Percentiles rank a stretch among this genome's conserved stretches.
Evolutionary conservation across 2,797 vertebrate species (phyloP).

Genomic region (Miichthys miiuy): DNA sequence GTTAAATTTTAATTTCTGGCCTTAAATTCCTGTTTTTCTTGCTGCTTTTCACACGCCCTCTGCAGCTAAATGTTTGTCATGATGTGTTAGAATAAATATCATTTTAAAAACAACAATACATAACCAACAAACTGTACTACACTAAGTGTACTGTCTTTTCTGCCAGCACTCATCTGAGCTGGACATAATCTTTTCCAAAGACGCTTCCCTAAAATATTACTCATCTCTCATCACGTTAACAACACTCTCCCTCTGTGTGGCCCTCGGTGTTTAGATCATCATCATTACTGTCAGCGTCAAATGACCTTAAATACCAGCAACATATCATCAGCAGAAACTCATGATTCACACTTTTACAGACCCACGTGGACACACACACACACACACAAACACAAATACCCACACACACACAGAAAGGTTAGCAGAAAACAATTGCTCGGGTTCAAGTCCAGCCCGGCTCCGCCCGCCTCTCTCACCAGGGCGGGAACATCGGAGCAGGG

Average conservation of each 20-base stretch:
- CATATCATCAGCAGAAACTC: conserved; percentile 51
- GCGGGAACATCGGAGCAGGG: conserved; percentile 71
- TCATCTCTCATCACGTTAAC: conserved; percentile 28
- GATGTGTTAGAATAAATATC: neutral
- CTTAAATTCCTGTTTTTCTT: neutral
- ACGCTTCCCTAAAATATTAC: conserved; percentile 26
- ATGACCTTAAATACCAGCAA: conserved; percentile 47
- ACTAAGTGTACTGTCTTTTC: neutral
- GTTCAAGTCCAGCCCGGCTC: conserved; percentile 68
- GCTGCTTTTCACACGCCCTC: neutral
- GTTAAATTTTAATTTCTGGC: neutral
- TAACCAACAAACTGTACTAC: neutral
- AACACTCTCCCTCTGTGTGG: conserved; percentile 10
- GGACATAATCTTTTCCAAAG: conserved; percentile 29
- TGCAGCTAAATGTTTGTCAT: neutral
- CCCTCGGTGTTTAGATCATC: conserved; percentile 24
- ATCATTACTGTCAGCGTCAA: conserved; percentile 31
- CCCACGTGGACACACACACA: conserved; percentile 35
- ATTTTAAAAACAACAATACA: neutral
- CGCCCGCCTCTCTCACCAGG: conserved; percentile 71
- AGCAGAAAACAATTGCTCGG: conserved; percentile 72
- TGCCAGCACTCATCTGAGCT: neutral
- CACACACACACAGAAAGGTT: conserved; percentile 61
- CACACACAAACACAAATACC: conserved; percentile 23
- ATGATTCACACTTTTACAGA: conserved; percentile 55